Base-by-base conservation (phyloP, 2,113 vertebrate species). In the Toxotes jaculatrix region DNA sequence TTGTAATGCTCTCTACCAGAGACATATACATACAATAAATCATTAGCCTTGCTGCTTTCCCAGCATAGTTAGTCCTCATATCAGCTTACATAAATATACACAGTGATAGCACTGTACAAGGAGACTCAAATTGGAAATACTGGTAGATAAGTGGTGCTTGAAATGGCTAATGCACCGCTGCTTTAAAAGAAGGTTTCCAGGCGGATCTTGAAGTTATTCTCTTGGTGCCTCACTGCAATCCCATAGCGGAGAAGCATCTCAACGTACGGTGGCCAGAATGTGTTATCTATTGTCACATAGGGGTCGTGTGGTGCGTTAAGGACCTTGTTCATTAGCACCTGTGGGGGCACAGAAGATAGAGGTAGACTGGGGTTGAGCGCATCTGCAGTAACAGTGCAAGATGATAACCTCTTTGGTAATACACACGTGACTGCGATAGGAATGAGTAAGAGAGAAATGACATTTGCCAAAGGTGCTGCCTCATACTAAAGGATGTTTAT, bases 191-290 rank as follows among this genome's bases (percentile, higher is more conserved):
- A 94, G 17, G 73, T 84, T 82, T 93, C 92, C 80, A 94, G 71
- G 40, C 97, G 96, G 45, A 99, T 93, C 93, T 87, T 96, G 19
- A 82, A 91, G 82, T 95, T 93, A 90, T 98, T 96, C 82, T 97
- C 96, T 19, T 96, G 95, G 88, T 99, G 97, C 88, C 97, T 96
- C 82, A 96, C 83, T 38, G 91, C 97, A 61, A 97, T 93, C 73
- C 97, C 97, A 10, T 88, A 89, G 27, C 98, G 96, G 62, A 99
- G 95, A 27, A 99, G 95, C 91, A 98, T 88, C 88, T 99, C 98
- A 43, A 96, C 62, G 38, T 98, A 99, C 2, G 98, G 97, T 0
- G 96, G 96, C 98, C 98, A 99, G 87, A 97, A 97, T 0, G 95
- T 95, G 19, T 95, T 86, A 53, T 65, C 87, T 42, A 96, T 86